Percentiles rank a stretch among this genome's conserved stretches.
Conservation (phyloP, 1,140 invertebrate genomes). For the Rhopalosiphum maidis region DNA sequence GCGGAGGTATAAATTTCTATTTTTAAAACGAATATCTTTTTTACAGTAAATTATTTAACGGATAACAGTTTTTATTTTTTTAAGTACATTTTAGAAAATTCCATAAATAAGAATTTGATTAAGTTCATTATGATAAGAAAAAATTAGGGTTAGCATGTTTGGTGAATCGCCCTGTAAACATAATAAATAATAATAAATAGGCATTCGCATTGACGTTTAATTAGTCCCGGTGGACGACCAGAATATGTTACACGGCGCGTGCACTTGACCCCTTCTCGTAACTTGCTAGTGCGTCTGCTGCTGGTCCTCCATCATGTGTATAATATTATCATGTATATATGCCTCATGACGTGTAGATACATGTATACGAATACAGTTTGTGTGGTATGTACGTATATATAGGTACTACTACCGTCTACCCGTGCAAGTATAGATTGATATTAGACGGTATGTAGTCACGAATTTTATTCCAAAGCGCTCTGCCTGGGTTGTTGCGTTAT, state of each 20-base stretch:
- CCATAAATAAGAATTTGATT: no score
- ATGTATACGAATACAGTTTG: no score
- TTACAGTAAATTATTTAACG: no score
- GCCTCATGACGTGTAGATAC: not conserved
- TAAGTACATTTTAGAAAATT: no score
- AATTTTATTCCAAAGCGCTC: not conserved
- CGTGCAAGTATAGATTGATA: not conserved
- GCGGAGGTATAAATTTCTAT: no score
- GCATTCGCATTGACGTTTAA: not conserved
- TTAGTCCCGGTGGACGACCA: not conserved
- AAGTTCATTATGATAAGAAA: no score
- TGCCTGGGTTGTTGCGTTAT: not conserved
- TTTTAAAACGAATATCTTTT: no score
- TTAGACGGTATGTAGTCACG: not conserved
- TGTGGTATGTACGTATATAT: not conserved
- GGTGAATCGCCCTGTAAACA: no score
- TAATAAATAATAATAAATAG: not conserved
- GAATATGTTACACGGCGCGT: not conserved
- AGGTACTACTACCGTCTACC: not conserved
- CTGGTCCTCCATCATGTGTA: not conserved
- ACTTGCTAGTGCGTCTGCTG: not conserved
- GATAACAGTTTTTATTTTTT: no score
- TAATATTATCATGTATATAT: not conserved
- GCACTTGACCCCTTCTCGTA: not conserved
- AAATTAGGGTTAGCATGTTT: no score